A percentile compares a stretch with the other conserved stretches of the same genome.
Evolutionary conservation across 2,797 vertebrate genomes (phyloP).

Genomic region (Thunnus albacares): DNA sequence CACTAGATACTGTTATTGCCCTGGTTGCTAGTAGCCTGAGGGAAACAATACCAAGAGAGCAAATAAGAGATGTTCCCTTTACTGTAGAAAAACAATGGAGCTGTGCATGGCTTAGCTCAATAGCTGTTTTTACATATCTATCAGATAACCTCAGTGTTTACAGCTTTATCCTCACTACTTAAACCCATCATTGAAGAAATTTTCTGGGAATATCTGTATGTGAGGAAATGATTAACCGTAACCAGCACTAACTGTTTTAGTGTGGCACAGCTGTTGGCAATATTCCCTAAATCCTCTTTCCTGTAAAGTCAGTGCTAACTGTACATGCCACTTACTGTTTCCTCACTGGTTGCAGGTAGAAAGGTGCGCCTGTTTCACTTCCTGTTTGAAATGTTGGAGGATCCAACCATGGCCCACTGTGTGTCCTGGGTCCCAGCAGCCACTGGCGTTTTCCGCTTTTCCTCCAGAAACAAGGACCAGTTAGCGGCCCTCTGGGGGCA

Average conservation of each 20-base stretch:
- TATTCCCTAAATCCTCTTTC: constrained; percentile 1
- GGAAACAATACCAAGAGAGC: constrained; percentile 77
- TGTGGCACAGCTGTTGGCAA: constrained; percentile 24
- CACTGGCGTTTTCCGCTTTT: constrained; percentile 85
- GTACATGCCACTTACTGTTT: constrained; percentile 5
- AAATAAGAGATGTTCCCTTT: constrained; percentile 83
- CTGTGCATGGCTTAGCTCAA: constrained; percentile 26
- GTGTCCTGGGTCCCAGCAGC: constrained; percentile 86
- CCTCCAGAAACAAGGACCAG: constrained; percentile 86
- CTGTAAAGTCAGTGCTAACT: background rate
- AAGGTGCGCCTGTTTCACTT: constrained; percentile 88
- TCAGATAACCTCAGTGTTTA: constrained; percentile 73
- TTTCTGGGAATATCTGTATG: constrained; percentile 70
- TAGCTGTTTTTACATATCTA: constrained; percentile 74
- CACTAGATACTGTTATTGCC: constrained; percentile 77
- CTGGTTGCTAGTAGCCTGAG: constrained; percentile 56
- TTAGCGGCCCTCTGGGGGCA: constrained; percentile 87
- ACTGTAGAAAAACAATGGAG: constrained; percentile 78
- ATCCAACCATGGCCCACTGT: constrained; percentile 87
- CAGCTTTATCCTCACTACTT: constrained; percentile 14
- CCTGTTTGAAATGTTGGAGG: constrained; percentile 88
- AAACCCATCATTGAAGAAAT: constrained; percentile 48
- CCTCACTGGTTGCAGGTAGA: constrained; percentile 74
- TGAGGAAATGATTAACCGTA: constrained; percentile 72
- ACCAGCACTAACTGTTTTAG: constrained; percentile 46